Conservation (phyloP, 2,113 vertebrate genomes). For the Lophochroa leadbeateri region DNA sequence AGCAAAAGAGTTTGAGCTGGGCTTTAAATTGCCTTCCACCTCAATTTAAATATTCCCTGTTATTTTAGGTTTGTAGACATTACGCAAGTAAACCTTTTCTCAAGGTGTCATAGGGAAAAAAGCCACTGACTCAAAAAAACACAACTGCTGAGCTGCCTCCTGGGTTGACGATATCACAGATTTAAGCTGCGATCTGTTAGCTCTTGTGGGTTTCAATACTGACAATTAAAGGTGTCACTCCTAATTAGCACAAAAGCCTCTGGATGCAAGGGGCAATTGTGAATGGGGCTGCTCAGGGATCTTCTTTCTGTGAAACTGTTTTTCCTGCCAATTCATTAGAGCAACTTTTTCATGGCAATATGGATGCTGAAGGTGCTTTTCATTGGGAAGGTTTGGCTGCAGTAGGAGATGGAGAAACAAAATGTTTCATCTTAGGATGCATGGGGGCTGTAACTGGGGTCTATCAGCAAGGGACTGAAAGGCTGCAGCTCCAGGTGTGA, state of each 20-base stretch:
- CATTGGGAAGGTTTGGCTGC: neutral
- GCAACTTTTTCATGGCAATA: neutral
- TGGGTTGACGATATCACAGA: slow-evolving; percentile 31
- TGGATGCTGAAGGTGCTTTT: neutral
- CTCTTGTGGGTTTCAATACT: slow-evolving; percentile 58
- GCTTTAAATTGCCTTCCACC: slow-evolving; percentile 66
- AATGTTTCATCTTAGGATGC: neutral
- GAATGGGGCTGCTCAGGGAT: neutral
- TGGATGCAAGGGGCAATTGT: neutral
- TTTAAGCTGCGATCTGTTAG: slow-evolving; percentile 61
- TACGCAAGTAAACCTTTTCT: slow-evolving; percentile 71
- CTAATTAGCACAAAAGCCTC: slow-evolving; percentile 16
- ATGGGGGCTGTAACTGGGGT: neutral
- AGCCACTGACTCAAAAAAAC: neutral
- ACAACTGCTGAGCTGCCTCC: slow-evolving; percentile 2
- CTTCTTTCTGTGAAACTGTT: neutral
- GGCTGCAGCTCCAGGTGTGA: neutral
- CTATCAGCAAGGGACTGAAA: neutral
- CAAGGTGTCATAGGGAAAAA: slow-evolving; percentile 60
- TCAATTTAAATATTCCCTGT: slow-evolving; percentile 67
- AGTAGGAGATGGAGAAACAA: neutral
- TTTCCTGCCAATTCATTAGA: neutral
- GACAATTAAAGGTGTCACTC: slow-evolving; percentile 56
- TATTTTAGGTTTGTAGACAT: slow-evolving; percentile 71
- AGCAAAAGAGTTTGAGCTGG: slow-evolving; percentile 57